phyloP scores from a whole-genome alignment of 2,888 invertebrate species.

The Villa cingulata region DNA sequence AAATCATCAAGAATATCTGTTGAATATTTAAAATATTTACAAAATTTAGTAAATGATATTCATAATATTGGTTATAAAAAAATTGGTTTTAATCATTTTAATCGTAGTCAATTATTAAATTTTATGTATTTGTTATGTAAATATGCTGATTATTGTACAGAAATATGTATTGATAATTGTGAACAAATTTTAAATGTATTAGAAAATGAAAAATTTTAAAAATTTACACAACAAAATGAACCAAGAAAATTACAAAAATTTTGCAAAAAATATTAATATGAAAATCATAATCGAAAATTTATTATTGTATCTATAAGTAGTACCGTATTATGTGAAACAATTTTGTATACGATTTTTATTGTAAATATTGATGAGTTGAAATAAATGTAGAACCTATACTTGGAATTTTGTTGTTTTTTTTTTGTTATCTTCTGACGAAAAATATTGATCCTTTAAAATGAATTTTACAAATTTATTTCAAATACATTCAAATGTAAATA shows the following conservation, averaged over 20 bases:
- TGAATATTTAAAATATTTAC: slow-evolving; percentile 21
- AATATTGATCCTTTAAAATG: no score
- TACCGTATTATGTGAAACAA: no score
- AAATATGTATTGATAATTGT: slow-evolving; percentile 25
- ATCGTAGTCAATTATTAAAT: slow-evolving; percentile 24
- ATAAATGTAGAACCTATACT: no score
- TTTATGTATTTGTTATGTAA: slow-evolving; percentile 25
- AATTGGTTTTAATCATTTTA: slow-evolving; percentile 22
- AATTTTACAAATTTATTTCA: no score
- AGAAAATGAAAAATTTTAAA: not conserved
- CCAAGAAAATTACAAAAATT: no score
- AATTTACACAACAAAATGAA: no score
- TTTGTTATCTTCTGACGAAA: no score
- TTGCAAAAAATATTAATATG: not conserved
- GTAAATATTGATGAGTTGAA: not conserved
- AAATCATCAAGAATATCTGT: no score
- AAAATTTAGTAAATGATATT: slow-evolving; percentile 20
- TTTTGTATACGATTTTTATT: no score
- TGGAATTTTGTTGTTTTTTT: no score
- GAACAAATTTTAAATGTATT: slow-evolving; percentile 24
- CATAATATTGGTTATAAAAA: slow-evolving; percentile 20
- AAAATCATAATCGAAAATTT: not conserved
- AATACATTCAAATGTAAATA: no score
- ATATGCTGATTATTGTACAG: slow-evolving; percentile 26
- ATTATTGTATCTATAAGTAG: no score